Percentiles rank a stretch among this genome's conserved stretches.
Conservation (phyloP, 2,797 vertebrate genomes). For the Pitangus sulphuratus region DNA sequence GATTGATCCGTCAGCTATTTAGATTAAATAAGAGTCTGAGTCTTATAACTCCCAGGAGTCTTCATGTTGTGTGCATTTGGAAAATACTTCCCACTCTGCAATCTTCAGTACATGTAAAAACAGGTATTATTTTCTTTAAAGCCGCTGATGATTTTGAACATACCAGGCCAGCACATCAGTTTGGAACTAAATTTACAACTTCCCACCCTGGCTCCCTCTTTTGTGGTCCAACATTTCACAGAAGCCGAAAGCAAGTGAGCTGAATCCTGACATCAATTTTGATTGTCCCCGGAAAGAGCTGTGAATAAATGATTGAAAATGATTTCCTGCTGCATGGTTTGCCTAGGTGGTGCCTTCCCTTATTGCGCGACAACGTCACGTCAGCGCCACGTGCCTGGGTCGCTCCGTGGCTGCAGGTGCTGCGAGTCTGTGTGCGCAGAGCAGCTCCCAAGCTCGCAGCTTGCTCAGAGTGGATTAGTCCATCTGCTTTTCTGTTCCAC, state of each 20-base stretch:
- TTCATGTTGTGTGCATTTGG: background rate
- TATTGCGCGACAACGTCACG: background rate
- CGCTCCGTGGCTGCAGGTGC: background rate
- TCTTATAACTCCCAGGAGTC: background rate
- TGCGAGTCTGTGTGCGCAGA: background rate
- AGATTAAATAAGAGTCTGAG: background rate
- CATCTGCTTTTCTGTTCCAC: background rate
- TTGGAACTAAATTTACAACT: background rate
- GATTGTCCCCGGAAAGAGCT: background rate
- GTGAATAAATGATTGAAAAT: fast-evolving
- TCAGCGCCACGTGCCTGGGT: background rate
- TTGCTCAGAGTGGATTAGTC: background rate
- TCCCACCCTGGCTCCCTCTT: background rate
- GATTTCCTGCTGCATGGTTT: background rate
- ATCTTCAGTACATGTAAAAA: background rate
- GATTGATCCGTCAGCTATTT: background rate
- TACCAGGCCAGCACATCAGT: background rate
- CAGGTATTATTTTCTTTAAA: background rate
- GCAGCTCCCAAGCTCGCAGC: background rate
- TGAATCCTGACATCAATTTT: background rate
- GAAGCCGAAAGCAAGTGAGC: background rate
- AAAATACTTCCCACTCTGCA: background rate
- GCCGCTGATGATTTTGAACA: background rate
- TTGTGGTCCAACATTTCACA: background rate
- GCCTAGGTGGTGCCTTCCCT: background rate